Conservation (phyloP, 2,888 invertebrate genomes). For the Eurytoma californica region DNA sequence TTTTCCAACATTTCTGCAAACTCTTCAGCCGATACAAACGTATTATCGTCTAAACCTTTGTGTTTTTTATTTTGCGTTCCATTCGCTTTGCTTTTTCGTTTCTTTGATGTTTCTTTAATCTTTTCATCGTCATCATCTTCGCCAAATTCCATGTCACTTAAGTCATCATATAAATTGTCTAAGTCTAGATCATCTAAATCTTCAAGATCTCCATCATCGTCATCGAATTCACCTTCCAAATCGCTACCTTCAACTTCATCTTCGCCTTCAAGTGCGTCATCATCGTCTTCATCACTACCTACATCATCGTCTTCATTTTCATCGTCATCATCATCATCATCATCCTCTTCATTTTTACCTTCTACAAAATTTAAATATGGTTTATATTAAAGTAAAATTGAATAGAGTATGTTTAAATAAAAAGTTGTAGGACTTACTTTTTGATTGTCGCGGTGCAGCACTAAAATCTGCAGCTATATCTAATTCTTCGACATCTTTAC, state of each 20-base stretch:
- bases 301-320: slow-evolving; percentile 63
- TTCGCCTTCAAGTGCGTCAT: slow-evolving; percentile 50
- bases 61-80: slow-evolving; percentile 35
- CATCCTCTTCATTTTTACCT: neutral
- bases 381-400: slow-evolving; percentile 27
- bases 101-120: slow-evolving; percentile 40
- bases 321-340: slow-evolving; percentile 55
- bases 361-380: neutral
- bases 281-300: slow-evolving; percentile 50
- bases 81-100: slow-evolving; percentile 42
- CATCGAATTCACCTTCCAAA: slow-evolving; percentile 43
- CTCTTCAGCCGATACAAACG: slow-evolving; percentile 91
- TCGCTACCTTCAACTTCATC: slow-evolving; percentile 59
- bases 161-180: slow-evolving; percentile 72
- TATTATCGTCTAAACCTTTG: slow-evolving; percentile 63
- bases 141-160: slow-evolving; percentile 74
- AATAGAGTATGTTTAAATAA: neutral
- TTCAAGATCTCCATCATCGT: slow-evolving; percentile 52
- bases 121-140: slow-evolving; percentile 64
- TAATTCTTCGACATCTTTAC: slow-evolving; percentile 78
- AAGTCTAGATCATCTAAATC: slow-evolving; percentile 66
- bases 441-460: slow-evolving; percentile 67
- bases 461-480: slow-evolving; percentile 76
- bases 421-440: neutral
- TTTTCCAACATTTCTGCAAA: slow-evolving; percentile 93